These are phyloP conservation scores for Orthonyx spaldingii DNA, from an alignment of 2,113 vertebrate genomes.

Conservation along the genomic window DNA sequence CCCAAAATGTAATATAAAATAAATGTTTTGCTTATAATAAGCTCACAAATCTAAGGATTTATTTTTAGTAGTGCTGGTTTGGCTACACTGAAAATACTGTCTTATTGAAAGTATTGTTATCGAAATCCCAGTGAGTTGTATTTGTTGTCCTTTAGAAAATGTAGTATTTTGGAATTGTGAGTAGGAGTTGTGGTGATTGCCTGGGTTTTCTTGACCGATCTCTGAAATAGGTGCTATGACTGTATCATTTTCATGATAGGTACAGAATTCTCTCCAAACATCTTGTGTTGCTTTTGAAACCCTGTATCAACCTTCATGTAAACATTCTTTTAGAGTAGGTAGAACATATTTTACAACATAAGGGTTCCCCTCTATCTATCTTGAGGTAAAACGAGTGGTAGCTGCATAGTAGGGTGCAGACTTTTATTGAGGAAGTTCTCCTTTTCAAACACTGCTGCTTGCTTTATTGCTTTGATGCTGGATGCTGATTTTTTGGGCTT, in stretches of 20 bases:
- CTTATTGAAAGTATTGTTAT: neutral
- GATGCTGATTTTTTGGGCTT: neutral
- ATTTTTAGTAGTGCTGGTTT: neutral
- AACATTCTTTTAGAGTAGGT: neutral
- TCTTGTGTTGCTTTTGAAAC: neutral
- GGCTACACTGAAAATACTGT: neutral
- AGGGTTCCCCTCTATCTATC: rapidly evolving
- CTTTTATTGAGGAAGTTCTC: neutral
- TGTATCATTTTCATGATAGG: neutral
- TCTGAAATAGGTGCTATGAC: neutral
- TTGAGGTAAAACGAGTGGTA: neutral
- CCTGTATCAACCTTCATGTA: neutral
- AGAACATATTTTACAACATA: neutral
- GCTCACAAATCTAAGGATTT: neutral
- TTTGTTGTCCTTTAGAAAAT: neutral
- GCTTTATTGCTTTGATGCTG: neutral
- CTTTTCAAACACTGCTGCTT: neutral
- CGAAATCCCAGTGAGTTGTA: neutral
- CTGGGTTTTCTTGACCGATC: neutral
- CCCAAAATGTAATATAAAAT: neutral
- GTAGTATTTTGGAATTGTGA: neutral
- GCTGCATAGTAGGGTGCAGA: neutral
- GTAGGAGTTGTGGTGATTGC: neutral
- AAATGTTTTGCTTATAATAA: neutral
- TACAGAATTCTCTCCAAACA: neutral